Base-by-base conservation (phyloP, 2,888 invertebrate species). In the Synergus itoensis region DNA sequence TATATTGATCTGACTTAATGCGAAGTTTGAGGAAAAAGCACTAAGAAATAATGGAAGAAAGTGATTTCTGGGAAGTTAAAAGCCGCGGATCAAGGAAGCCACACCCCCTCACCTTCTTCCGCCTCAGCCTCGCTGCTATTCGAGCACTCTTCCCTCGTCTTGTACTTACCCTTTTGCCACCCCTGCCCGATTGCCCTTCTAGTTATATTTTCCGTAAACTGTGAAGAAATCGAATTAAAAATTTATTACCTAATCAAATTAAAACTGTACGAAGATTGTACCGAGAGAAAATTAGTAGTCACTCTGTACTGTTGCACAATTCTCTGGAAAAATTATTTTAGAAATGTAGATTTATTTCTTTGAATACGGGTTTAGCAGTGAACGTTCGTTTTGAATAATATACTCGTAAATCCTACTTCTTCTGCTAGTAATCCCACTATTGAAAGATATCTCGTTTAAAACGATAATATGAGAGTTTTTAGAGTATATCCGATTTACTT, bases 1-100 rank as follows among this genome's bases (percentile, higher is more conserved):
- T 79, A 82, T 80, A 80, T 79, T 65, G 82, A 83, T 81, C 82
- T 81, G 83, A 83, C 76, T 81, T 83, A 82, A 77, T 82, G 75
- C 77, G 45, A 82, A 82, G 79, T 79, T 4, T 69, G 65, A 80
- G 80, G 82, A 86, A 83, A 87, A 84, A 86, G 86, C 87, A 83
- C 84, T 84, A 86, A 86, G 88, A 89, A 90, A 89, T 90, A 90
- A 90, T 90, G 89, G 90, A 89, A 87, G 89, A 89, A 90, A 90
- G 90, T 90, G 91, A 91, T 91, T 91, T 91, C 90, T 89, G 89
- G 87, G 86, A 91, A 90, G 90, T 90, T 90, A 89, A 91, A 91
- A 91, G 90, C 90, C 87, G 85, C 87, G 88, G 89, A 91, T 91
- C 89, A 89, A 87, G 89, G 87, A 87, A 88, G 87, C 85, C 86